Evolutionary conservation across 1,140 invertebrate species (phyloP).

Genomic region (Drosophila albomicans): DNA sequence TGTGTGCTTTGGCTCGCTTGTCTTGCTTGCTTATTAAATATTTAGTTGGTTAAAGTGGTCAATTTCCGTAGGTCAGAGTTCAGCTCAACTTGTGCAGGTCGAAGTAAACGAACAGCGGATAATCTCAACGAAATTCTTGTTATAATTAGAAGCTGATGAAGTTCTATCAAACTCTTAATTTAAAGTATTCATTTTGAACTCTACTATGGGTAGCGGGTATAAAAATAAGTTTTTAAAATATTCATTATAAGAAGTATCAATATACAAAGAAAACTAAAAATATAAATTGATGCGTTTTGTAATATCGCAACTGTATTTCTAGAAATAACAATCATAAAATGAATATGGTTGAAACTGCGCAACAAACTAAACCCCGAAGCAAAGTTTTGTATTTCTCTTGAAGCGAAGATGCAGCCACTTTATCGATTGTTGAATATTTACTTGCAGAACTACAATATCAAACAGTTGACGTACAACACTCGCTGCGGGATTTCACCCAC

Average conservation of each 20-base stretch:
- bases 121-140: not conserved
- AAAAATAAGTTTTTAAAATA: no score
- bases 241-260: no score
- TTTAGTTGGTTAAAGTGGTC: slow-evolving; percentile 4
- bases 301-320: no score
- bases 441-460: not conserved
- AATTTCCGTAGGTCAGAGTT: slow-evolving; percentile 9
- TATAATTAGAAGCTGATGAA: no score
- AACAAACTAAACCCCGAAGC: no score
- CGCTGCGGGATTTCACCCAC: not conserved
- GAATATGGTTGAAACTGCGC: no score
- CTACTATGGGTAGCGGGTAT: no score
- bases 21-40: slow-evolving; percentile 15
- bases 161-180: not conserved
- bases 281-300: no score
- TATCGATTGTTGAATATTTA: not conserved
- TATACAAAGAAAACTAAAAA: no score
- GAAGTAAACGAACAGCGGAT: not conserved
- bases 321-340: no score
- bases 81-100: not conserved
- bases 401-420: not conserved
- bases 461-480: not conserved
- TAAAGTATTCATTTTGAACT: no score
- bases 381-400: not conserved
- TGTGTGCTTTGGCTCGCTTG: not conserved